Percentiles rank a stretch among this genome's conserved stretches.
Evolutionary conservation across 2,797 vertebrate species (phyloP).

Genomic region (Oreortyx pictus): DNA sequence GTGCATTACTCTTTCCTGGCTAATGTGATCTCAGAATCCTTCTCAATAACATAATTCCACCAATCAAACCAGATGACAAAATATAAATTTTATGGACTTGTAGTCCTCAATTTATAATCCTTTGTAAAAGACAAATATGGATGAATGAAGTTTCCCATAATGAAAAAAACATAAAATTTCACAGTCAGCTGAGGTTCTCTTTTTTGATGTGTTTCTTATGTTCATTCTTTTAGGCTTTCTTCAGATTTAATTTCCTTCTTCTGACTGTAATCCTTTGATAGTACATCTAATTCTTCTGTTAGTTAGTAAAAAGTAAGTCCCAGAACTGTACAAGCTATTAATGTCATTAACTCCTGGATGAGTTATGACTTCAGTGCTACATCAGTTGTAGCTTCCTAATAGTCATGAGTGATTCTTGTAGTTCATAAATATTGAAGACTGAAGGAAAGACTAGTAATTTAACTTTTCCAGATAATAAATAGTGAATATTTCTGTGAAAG

Average conservation of each 20-base stretch:
- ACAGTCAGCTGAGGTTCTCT: constrained; percentile 19
- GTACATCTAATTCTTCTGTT: constrained; percentile 67
- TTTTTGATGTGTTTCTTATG: constrained; percentile 62
- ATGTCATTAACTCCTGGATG: constrained; percentile 71
- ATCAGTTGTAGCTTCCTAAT: constrained; percentile 61
- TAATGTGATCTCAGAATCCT: constrained; percentile 70
- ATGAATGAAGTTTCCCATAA: constrained; percentile 68
- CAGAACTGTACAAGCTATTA: constrained; percentile 63
- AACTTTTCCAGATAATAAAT: constrained; percentile 56
- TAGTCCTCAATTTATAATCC: constrained; percentile 76
- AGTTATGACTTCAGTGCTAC: constrained; percentile 64
- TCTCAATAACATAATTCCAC: constrained; percentile 72
- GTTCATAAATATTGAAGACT: constrained; percentile 41
- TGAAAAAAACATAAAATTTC: constrained; percentile 68
- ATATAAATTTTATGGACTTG: constrained; percentile 76
- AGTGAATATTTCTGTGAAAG: constrained; percentile 65
- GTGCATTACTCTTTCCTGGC: constrained; percentile 69
- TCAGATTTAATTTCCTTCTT: constrained; percentile 61
- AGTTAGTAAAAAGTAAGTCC: constrained; percentile 66
- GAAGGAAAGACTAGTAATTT: constrained; percentile 60
- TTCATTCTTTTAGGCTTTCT: constrained; percentile 39
- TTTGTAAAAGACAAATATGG: constrained; percentile 72
- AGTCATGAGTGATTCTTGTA: constrained; percentile 23
- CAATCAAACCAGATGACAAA: constrained; percentile 77
- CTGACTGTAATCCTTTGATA: constrained; percentile 51